Conservation (phyloP, 2,797 vertebrate species). For the Urophycis tenuis region DNA sequence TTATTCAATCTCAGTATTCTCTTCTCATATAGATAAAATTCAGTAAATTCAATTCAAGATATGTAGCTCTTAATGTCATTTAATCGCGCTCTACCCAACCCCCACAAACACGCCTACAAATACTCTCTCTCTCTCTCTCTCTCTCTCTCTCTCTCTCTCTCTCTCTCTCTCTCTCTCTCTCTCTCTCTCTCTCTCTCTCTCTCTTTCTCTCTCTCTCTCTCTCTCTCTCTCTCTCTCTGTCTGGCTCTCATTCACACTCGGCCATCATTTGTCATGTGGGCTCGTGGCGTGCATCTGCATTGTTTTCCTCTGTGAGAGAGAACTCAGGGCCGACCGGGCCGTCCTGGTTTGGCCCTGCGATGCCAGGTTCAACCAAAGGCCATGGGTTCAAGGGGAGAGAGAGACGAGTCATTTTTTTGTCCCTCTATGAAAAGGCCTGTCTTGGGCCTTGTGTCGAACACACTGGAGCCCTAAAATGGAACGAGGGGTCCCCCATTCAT, state of each 20-base stretch:
- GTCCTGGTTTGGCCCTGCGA: slow-evolving; percentile 49
- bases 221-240: neutral
- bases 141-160: too few species aligned
- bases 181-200: too few species aligned
- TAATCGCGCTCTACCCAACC: neutral
- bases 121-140: neutral
- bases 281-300: slow-evolving; percentile 53
- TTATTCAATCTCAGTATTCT: neutral
- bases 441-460: slow-evolving; percentile 21
- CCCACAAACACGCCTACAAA: slow-evolving; percentile 5
- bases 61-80: neutral
- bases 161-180: too few species aligned
- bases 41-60: neutral
- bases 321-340: slow-evolving; percentile 19
- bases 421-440: slow-evolving; percentile 32
- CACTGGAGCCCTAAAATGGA: slow-evolving; percentile 10
- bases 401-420: slow-evolving; percentile 49
- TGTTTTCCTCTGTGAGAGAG: slow-evolving; percentile 49
- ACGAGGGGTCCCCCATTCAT: neutral
- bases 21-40: neutral
- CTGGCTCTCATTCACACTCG: slow-evolving; percentile 38
- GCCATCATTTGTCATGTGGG: slow-evolving; percentile 40
- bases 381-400: slow-evolving; percentile 56
- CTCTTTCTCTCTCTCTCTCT: too few species aligned
- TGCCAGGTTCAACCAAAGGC: slow-evolving; percentile 52